A percentile compares a stretch with the other conserved stretches of the same genome.
Evolutionary conservation across 2,113 vertebrate genomes (phyloP).

Genomic region (Drymodes brunneopygia): DNA sequence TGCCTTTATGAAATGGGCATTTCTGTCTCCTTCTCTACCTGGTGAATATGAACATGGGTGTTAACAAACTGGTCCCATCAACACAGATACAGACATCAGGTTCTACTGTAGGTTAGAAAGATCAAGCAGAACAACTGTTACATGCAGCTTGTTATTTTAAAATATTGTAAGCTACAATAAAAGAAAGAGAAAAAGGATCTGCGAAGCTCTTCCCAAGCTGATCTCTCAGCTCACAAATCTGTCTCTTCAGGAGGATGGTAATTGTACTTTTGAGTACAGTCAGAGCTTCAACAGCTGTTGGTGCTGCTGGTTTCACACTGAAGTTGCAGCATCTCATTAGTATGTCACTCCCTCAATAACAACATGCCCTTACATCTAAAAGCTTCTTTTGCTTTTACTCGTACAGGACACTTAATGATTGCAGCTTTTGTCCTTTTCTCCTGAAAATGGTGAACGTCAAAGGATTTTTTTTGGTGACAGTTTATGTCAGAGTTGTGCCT

Average conservation of each 20-base stretch:
- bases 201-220: background rate
- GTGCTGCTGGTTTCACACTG: background rate
- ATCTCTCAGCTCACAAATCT: background rate
- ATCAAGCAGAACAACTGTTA: background rate
- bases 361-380: background rate
- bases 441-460: background rate
- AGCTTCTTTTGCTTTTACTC: background rate
- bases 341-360: background rate
- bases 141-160: background rate
- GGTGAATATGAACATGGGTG: background rate
- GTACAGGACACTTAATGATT: background rate
- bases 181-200: background rate
- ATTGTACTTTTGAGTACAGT: background rate
- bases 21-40: background rate
- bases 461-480: background rate
- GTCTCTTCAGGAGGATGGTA: background rate
- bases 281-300: background rate
- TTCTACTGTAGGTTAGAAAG: background rate
- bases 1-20: background rate
- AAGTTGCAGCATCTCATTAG: background rate
- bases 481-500: background rate
- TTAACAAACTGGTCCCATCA: background rate
- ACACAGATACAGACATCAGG: background rate
- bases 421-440: slow-evolving; percentile 2
- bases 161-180: background rate